Evolutionary conservation across 2,797 vertebrate genomes (phyloP), one percentile per base, ranked within the genome.

Genomic region (Epinephelus awoara): DNA sequence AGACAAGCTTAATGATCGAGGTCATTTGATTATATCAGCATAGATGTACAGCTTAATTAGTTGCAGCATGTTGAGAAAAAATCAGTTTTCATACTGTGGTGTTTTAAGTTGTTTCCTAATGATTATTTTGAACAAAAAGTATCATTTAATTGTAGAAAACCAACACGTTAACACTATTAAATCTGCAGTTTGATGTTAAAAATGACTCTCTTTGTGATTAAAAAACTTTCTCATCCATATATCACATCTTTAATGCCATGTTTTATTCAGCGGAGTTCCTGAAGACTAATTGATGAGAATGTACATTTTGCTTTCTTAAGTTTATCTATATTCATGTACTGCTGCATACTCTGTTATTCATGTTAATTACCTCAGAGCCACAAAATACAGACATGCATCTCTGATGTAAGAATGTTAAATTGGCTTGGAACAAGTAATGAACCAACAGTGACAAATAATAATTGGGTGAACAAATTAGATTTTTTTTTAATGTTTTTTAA

Each of bases 281-380:
- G 15, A 66, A 72, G 61, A 69, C 15, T 74, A 38, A 84, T 75
- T 19, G 4, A 55, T 81, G 13, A 67, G 67, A 83, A 75, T 72
- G 25, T 34, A 64, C 62, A 47, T 76, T 86, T 70, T 21, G 12
- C 38, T 72, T 40, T 70, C 14, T 52, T 29, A 46, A 25, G 27
- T 84, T 70, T 23, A 80, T 90, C 56, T 84, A 72, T 83, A 91
- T 88, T 87, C 57, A 83, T 73, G 67, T 50, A 8, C 49, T 27
- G n/a, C 61, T 34, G 49, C 59, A 46, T 57, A 29, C 23, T 68
- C 55, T 29, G 15, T 54, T 67, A 62, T 55, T 85, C 61, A 56
- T 58, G 77, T 74, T 52, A 72, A 80, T 75, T 64, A 73, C 75
- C 55, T 74, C 42, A 40, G 7, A 67, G 34, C 17, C 27, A 54